Evolutionary conservation across 2,797 vertebrate species (phyloP), one percentile per base, ranked within the genome.

Genomic region (Lophius americanus): DNA sequence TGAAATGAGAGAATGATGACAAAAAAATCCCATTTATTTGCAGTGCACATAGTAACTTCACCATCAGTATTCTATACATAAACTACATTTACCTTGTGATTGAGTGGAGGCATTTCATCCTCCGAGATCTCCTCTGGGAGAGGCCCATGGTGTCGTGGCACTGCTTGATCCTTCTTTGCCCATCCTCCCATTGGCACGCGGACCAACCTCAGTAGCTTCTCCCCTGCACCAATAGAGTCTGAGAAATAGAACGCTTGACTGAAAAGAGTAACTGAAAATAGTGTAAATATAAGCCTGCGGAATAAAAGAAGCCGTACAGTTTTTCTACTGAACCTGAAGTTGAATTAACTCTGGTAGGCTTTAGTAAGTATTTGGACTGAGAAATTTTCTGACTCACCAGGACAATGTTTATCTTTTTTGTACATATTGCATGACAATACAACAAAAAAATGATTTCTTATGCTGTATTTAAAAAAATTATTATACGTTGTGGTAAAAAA

Each of bases 141-240:
- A 0, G 97, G 89, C 62, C 95, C 96, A 2, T 96, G 96, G 69
- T 95, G 95, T 67, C 95, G 91, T 0, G 87, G 89, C 7, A 85
- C 80, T 57, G 68, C 65, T 74, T 94, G 95, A 51, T 91, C 91
- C 0, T 96, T 95, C 82, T 99, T 96, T 11, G 95, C 95, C 98
- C 98, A 99, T 3, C 97, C 97, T 63, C 97, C 98, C 85, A 99
- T 95, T 5, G 97, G 96, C 75, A 97, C 91, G 39, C 94, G 95
- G 9, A 95, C 93, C 5, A 94, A 94, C 80, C 96, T 94, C 36
- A 94, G 94, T 3, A 91, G 88, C 80, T 94, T 95, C 66, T 64
- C 76, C 3, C 84, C 86, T n/a, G 81, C 65, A 42, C 79, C 79
- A 50, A 88, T 42, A 60, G 72, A 69, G 47, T 92, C 92, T 93